Conservation (phyloP, 1,140 invertebrate genomes). For the Colletes latitarsis region DNA sequence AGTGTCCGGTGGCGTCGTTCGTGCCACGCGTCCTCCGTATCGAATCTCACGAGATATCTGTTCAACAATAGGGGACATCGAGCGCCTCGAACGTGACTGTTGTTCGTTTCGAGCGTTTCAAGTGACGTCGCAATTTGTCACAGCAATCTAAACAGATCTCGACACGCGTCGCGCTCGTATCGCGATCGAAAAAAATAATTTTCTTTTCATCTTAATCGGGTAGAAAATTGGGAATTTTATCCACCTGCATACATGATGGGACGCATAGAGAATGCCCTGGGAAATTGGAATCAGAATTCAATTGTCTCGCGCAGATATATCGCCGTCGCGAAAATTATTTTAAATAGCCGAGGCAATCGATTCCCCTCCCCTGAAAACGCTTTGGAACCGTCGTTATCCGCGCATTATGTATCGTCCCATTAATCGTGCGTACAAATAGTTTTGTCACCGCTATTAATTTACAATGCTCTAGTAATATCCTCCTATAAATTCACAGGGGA, state of each 20-base stretch:
- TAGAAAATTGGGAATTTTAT: too few species aligned
- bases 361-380: not conserved
- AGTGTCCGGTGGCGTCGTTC: too few species aligned
- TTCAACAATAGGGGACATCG: not conserved
- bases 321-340: constrained; percentile 15
- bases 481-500: constrained; percentile 13
- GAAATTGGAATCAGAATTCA: not conserved
- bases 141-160: not conserved
- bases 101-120: not conserved
- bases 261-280: too few species aligned
- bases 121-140: not conserved
- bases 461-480: constrained; percentile 34
- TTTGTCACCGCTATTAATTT: constrained; percentile 46
- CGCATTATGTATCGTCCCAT: constrained; percentile 25
- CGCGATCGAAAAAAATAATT: too few species aligned
- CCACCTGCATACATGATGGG: not conserved
- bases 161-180: constrained; percentile 9
- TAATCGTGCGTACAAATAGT: constrained; percentile 42
- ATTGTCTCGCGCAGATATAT: not conserved
- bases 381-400: constrained; percentile 16
- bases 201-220: too few species aligned
- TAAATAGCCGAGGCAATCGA: constrained; percentile 16
- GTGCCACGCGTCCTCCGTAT: too few species aligned
- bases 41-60: not conserved
- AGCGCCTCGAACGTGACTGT: not conserved